phyloP scores from a whole-genome alignment of 2,113 vertebrate genomes.

The Meles meles region DNA sequence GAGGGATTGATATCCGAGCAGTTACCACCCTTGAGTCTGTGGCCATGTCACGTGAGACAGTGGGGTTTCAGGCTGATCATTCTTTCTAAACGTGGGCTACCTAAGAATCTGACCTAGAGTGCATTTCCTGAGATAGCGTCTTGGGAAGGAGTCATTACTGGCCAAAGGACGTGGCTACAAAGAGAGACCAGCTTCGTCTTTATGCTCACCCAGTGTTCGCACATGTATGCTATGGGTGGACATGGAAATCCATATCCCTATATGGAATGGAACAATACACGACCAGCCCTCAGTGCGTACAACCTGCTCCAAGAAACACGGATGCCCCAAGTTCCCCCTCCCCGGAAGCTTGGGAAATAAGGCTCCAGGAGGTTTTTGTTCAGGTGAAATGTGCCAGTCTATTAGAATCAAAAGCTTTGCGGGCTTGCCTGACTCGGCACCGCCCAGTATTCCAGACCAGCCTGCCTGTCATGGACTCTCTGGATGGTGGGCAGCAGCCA shows the following conservation, averaged over 20 bases:
- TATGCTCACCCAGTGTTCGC: conserved; percentile 63
- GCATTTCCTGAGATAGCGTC: conserved; percentile 21
- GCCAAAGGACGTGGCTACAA: neutral
- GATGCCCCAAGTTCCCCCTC: conserved; percentile 73
- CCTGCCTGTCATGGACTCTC: conserved; percentile 38
- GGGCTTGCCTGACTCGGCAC: conserved; percentile 2
- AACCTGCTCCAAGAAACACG: conserved; percentile 65
- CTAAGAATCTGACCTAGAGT: conserved; percentile 22
- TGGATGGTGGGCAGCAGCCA: neutral
- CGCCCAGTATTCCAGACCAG: conserved; percentile 43
- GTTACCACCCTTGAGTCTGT: fast-evolving
- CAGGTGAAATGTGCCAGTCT: neutral
- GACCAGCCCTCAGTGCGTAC: conserved; percentile 68
- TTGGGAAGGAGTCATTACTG: neutral
- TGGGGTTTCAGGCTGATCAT: neutral
- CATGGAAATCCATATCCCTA: conserved; percentile 68
- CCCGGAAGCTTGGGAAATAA: conserved; percentile 67
- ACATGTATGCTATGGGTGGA: conserved; percentile 9
- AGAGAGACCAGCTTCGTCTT: conserved; percentile 35
- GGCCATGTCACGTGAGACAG: fast-evolving
- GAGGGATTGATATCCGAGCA: neutral
- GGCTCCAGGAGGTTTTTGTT: neutral
- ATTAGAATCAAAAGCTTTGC: neutral
- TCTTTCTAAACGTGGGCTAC: conserved; percentile 27
- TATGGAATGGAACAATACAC: conserved; percentile 67